Evolutionary conservation across 2,888 invertebrate genomes (phyloP), one percentile per base, ranked within the genome.

Genomic region (Zelleria hepariella): DNA sequence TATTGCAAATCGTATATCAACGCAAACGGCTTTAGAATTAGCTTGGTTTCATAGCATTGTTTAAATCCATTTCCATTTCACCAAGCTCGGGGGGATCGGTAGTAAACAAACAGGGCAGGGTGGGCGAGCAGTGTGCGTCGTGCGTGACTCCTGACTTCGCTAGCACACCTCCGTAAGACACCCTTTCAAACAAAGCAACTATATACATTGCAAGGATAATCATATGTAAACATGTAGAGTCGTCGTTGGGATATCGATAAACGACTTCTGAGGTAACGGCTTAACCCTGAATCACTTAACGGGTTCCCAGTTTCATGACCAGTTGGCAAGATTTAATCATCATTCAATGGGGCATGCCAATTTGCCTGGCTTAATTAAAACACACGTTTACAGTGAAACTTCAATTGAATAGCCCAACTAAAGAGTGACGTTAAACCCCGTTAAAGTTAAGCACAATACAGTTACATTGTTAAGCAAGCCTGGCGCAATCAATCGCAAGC

Each of bases 401-500:
- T 42, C 2, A 42, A 42, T 15, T 42, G 32, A 42, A 42, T 42
- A 42, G 32, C 15, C 32, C 32, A 42, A 42, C 32, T 15, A 42
- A 42, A 42, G 32, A 42, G 15, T 42, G 32, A 42, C 32, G 32
- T 15, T 42, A 42, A 42, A 42, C 32, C 15, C 20, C 49, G 21
- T 49, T 49, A 49, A 49, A 49, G 20, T 49, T 24, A 53, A 53
- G 53, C 23, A 53, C 25, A 53, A 23, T 25, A 21, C 55, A 32
- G 55, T 55, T 55, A 32, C 55, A 55, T 55, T 55, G 55, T 55
- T 55, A 32, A 21, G 53, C 53, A 53, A 53, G 55, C 21, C 15
- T 55, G 27, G 55, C 18, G 55, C 55, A 55, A 55, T 55, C 55
- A 55, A 54, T 32, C 27, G 27, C 55, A 27, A 42, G 4, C 32